These are phyloP conservation scores for Camelus dromedarius DNA, from an alignment of 2,113 vertebrate genomes.

Conservation along the genomic window DNA sequence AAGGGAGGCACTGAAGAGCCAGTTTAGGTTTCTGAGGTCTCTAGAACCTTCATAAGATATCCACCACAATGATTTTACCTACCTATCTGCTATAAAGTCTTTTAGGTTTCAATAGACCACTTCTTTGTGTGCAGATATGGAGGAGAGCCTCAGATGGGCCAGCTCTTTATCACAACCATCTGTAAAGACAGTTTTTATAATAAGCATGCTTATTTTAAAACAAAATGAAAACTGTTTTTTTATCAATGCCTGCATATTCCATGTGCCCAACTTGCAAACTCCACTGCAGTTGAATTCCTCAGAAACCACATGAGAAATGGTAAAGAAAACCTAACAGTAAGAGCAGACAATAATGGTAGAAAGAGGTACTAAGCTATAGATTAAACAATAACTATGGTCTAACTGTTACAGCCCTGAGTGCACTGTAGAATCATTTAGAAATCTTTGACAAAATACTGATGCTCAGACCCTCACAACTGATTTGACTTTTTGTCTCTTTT, in stretches of 20 bases:
- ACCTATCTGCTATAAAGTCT: not conserved
- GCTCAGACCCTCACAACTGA: not conserved
- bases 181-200: not conserved
- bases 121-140: not conserved
- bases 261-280: not conserved
- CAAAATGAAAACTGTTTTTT: not conserved
- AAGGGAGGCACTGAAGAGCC: not conserved
- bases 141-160: not conserved
- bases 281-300: not conserved
- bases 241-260: not conserved
- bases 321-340: not conserved
- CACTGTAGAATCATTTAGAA: not conserved
- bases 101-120: too few species aligned
- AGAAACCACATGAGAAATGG: not conserved
- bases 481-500: not conserved
- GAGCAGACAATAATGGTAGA: not conserved
- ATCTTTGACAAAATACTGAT: not conserved
- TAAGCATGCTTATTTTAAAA: not conserved
- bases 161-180: not conserved
- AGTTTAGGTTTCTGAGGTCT: not conserved
- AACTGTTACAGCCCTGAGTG: not conserved
- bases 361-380: not conserved
- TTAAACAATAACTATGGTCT: not conserved
- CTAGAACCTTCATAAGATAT: not conserved
- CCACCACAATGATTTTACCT: not conserved